These are phyloP conservation scores for Stigmatopora nigra DNA, from an alignment of 2,113 vertebrate species.

Conservation along the genomic window DNA sequence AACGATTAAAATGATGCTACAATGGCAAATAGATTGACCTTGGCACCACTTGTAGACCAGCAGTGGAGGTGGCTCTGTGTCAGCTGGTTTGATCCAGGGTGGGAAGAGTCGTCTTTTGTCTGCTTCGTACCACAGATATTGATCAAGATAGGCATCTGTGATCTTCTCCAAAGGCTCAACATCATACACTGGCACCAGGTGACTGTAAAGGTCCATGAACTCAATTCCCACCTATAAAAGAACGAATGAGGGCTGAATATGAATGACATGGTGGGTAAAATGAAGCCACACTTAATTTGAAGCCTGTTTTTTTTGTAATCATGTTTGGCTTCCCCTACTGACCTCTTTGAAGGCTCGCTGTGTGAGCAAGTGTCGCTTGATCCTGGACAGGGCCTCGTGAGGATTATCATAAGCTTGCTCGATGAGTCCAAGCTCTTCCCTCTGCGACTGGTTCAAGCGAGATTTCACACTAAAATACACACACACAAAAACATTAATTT, in stretches of 20 bases:
- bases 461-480: conserved; percentile 83
- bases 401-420: conserved; percentile 99
- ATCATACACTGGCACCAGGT: conserved; percentile 94
- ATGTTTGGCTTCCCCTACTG: conserved; percentile 10
- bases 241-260: background rate
- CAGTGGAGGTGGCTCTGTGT: conserved; percentile 93
- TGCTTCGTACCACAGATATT: conserved; percentile 98
- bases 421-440: conserved; percentile 93
- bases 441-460: conserved; percentile 94
- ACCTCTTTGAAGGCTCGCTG: conserved; percentile 99
- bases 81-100: conserved; percentile 98
- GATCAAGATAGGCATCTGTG: conserved; percentile 96
- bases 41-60: conserved; percentile 99
- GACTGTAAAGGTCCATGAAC: conserved; percentile 99
- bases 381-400: conserved; percentile 94
- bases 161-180: conserved; percentile 98
- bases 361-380: conserved; percentile 97
- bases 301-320: too few relatives aligned
- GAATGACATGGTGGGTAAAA: background rate
- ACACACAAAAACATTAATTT: background rate
- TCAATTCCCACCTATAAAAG: conserved; percentile 90
- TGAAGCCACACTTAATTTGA: too few relatives aligned
- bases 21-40: conserved; percentile 66
- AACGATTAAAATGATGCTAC: too few relatives aligned
- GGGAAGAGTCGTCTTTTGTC: conserved; percentile 95